Conservation (phyloP, 2,113 vertebrate genomes). For the Engraulis encrasicolus region DNA sequence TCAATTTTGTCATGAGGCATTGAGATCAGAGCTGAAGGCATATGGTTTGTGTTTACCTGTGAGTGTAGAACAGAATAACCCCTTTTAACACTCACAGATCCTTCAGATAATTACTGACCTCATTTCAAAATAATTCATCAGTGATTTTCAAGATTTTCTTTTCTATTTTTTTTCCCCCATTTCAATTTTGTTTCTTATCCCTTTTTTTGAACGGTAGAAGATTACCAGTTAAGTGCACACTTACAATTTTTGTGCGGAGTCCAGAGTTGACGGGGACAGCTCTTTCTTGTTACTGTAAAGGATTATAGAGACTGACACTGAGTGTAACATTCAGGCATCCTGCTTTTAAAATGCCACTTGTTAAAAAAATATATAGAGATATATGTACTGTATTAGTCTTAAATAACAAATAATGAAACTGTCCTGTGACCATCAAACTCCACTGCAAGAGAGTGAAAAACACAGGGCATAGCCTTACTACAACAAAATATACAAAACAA, state of each 20-base stretch:
- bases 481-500: no score
- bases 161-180: no score
- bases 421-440: neutral
- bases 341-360: neutral
- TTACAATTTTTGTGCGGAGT: constrained; percentile 20
- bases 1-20: neutral
- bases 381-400: no score
- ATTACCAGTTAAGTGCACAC: constrained; percentile 5
- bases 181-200: neutral
- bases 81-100: neutral
- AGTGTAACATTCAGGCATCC: neutral
- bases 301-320: neutral
- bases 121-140: constrained; percentile 16
- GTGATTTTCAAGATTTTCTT: constrained; percentile 23
- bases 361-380: no score
- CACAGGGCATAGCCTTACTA: neutral
- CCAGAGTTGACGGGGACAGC: constrained; percentile 14
- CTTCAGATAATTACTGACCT: constrained; percentile 30
- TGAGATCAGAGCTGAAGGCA: neutral
- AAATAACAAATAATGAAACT: neutral
- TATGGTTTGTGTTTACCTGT: constrained; percentile 33
- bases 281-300: constrained; percentile 15
- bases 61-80: constrained; percentile 23
- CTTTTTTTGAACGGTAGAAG: neutral
- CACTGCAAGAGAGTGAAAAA: constrained; percentile 2